Base-by-base conservation (phyloP, 2,797 vertebrate genomes). In the Sebastolobus alascanus region DNA sequence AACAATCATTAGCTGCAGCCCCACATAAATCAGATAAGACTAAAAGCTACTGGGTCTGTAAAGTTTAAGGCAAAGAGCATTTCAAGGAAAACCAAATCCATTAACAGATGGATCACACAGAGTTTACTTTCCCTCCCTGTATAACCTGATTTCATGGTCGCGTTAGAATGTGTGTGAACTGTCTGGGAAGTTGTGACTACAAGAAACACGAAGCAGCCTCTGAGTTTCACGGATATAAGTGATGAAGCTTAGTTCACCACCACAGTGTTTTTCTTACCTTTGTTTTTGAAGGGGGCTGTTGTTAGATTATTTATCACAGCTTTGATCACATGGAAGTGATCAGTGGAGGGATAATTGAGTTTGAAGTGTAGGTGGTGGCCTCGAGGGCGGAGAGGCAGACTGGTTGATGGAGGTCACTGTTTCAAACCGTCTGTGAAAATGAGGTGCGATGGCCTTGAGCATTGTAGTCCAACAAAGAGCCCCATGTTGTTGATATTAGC, bases 321-420 rank as follows among this genome's bases (percentile, higher is more conserved):
- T 69, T 55, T 22, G 64, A 85, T 86, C 86, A 89, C 72, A 81
- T 86, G 83, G 71, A 67, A 50, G 63, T 40, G 75, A 87, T 87
- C 84, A 82, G 60, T 4, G 61, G 55, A 43, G 69, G 75, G 54
- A 13, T 76, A 5, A 59, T 59, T 11, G 43, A 67, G 63, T 67
- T 79, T 85, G 11, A 40, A 74, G 77, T 27, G 78, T 56, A 58
- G 84, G 31, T 31, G 69, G 69, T 13, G 18, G 68, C 79, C 83
- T 77, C 5, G 0, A 43, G 80, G 86, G 50, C 29, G 18, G 73
- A 58, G 68, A 68, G 1, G 82, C 75, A 68, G 75, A 40, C 74
- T 0, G 63, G 37, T 10, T 31, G 46, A 74, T 52, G 79, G 52
- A 79, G 72, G 79, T 82, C 75, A 33, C 25, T 3, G 73, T 70